Percentiles rank a stretch among this genome's conserved stretches.
phyloP scores from a whole-genome alignment of 2,797 vertebrate species.

The Gallinago nigripennis region DNA sequence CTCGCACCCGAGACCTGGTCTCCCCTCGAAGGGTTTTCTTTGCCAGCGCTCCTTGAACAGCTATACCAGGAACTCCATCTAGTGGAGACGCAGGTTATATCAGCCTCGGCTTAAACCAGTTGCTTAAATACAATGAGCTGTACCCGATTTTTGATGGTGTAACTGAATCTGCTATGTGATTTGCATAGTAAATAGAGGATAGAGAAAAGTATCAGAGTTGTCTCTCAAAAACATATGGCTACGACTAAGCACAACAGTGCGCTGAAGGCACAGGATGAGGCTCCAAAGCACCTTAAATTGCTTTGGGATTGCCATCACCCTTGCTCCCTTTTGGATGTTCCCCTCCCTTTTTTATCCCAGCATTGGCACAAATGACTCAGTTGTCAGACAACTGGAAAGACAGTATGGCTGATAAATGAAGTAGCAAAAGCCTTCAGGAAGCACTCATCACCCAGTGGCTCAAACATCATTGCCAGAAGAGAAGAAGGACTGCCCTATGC shows the following conservation, averaged over 20 bases:
- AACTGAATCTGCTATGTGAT: neutral
- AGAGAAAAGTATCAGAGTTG: neutral
- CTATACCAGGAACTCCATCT: slow-evolving; percentile 31
- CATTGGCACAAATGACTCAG: fast-evolving
- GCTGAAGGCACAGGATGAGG: no score
- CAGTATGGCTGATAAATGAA: fast-evolving
- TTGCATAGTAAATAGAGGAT: neutral
- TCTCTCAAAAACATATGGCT: neutral
- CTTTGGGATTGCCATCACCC: fast-evolving
- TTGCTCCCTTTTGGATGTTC: fast-evolving
- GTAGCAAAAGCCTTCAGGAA: neutral
- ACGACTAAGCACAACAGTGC: fast-evolving
- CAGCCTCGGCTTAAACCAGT: neutral
- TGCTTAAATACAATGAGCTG: fast-evolving
- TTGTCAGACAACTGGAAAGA: fast-evolving
- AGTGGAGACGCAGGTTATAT: neutral
- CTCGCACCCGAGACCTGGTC: no score
- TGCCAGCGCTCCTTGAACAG: neutral
- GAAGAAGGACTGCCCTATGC: neutral
- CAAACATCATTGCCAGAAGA: fast-evolving
- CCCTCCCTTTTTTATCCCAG: fast-evolving
- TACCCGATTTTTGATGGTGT: no score
- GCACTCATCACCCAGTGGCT: fast-evolving
- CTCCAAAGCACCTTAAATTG: fast-evolving
- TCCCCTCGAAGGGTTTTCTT: neutral